A percentile compares a stretch with the other conserved stretches of the same genome.
Evolutionary conservation across 64 coral and sea anemone genomes (phyloP).

Genomic region (Platygyra sinensis): DNA sequence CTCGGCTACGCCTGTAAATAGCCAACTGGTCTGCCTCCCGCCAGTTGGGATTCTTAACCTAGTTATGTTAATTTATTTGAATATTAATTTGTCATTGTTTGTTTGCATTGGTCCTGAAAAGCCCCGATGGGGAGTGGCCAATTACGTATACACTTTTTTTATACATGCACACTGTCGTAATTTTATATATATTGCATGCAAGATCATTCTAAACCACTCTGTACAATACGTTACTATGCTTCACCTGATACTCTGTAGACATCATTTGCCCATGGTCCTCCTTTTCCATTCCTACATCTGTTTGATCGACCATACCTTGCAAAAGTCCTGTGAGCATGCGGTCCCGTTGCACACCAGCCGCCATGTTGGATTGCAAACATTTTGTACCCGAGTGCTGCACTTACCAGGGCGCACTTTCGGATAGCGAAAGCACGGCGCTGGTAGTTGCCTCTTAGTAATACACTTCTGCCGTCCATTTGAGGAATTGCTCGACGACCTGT

Average conservation of each 20-base stretch:
- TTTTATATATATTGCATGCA: no score
- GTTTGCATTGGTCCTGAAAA: no score
- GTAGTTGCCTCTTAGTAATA: conserved; percentile 24
- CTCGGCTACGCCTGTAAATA: no score
- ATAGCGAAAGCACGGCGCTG: conserved; percentile 13
- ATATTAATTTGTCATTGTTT: no score
- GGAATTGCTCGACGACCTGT: conserved; percentile 35
- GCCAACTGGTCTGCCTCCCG: no score
- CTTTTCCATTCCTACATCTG: conserved; percentile 28
- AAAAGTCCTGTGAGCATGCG: conserved; percentile 13
- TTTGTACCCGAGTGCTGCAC: conserved; percentile 1
- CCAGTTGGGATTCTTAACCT: no score
- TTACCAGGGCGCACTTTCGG: conserved; percentile 4
- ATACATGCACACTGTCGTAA: no score
- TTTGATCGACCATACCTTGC: conserved; percentile 30
- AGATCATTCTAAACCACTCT: no score
- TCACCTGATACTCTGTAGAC: conserved; percentile 34
- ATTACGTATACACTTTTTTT: no score
- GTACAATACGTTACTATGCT: no score
- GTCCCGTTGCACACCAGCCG: conserved; percentile 46
- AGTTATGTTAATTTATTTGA: no score
- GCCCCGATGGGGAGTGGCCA: no score
- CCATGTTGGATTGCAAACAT: conserved; percentile 38
- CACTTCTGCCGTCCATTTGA: conserved; percentile 10
- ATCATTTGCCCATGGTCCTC: conserved; percentile 49